Base-by-base conservation (phyloP, 2,888 invertebrate species). In the Caenorhabditis virilis region DNA sequence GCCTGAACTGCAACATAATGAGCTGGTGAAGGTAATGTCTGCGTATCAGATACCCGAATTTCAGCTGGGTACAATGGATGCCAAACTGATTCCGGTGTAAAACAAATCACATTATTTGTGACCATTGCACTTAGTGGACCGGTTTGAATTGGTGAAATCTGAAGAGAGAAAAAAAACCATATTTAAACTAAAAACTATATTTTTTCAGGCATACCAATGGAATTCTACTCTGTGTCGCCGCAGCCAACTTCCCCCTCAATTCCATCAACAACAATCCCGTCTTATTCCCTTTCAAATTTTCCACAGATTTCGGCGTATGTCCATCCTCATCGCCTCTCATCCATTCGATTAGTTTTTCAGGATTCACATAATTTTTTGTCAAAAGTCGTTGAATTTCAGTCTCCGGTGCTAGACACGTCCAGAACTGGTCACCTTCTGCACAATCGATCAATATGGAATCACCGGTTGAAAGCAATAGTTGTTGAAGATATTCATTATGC, bases 31-130 rank as follows among this genome's bases (percentile, higher is more conserved):
- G 69, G 67, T n/a, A 77, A 43, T n/a, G 67, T 49, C 22, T 56
- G 50, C n/a, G 72, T 75, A 1, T 45, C 45, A 7, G 67, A 18
- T 1, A 48, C 33, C 25, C 68, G 56, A 26, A 82, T 75, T 48
- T 78, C 76, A 0, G 76, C 74, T 9, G 81, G 79, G 55, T 82
- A 82, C 15, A 81, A 60, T 5, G 83, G 82, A 56, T 82, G 82
- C 49, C 79, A 80, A 4, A 82, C 76, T 30, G 77, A 77, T 54
- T 79, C 78, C 3, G 80, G 69, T 7, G 82, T 80, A 60, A 83
- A 79, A 39, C 83, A 83, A 42, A 83, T 76, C 49, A 83, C 72
- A 49, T 82, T 72, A 6, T 64, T 61, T 11, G 80, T 73, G 16
- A 80, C 70, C 13, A 63, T 69, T 2, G 74, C 58, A 33, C 67